phyloP scores from a whole-genome alignment of 2,888 invertebrate species.

The Hydropsyche betteni region DNA sequence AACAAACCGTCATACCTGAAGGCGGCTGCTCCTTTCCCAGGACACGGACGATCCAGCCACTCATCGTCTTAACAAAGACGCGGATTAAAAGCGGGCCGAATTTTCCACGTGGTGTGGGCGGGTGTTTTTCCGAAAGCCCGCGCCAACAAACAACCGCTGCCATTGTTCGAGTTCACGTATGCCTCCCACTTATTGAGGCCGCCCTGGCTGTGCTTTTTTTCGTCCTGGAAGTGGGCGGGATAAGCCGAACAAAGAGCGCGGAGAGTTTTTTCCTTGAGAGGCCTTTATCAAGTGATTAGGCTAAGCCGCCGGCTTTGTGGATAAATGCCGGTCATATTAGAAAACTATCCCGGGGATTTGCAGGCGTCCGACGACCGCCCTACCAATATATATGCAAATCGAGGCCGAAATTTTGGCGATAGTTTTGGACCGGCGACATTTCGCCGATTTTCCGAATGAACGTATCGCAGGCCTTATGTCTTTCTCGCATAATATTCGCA shows the following conservation, averaged over 20 bases:
- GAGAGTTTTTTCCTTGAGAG: constrained; percentile 37
- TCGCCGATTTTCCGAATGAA: constrained; percentile 10
- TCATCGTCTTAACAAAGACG: constrained; percentile 3
- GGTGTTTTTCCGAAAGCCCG: constrained; percentile 1
- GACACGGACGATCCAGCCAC: constrained; percentile 13
- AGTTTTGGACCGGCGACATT: not conserved
- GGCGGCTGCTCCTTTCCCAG: too few relatives aligned
- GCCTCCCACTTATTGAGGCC: constrained; percentile 23
- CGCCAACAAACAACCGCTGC: constrained; percentile 9
- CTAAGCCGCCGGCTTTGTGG: constrained; percentile 33
- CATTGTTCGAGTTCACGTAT: constrained; percentile 28
- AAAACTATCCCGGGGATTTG: constrained; percentile 35
- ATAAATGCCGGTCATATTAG: constrained; percentile 38
- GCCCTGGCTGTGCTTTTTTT: not conserved
- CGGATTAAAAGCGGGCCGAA: constrained; percentile 16
- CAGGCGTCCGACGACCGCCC: constrained; percentile 7
- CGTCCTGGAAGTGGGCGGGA: not conserved
- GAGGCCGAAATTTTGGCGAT: constrained; percentile 21
- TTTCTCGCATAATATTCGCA: too few relatives aligned
- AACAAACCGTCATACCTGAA: too few relatives aligned
- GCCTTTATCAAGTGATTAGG: constrained; percentile 42
- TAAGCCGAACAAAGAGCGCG: constrained; percentile 34
- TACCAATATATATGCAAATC: constrained; percentile 39
- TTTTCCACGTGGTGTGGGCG: not conserved
- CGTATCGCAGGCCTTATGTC: not conserved